A percentile compares a stretch with the other conserved stretches of the same genome.
Evolutionary conservation across 2,888 invertebrate genomes (phyloP).

Genomic region (Patella depressa): DNA sequence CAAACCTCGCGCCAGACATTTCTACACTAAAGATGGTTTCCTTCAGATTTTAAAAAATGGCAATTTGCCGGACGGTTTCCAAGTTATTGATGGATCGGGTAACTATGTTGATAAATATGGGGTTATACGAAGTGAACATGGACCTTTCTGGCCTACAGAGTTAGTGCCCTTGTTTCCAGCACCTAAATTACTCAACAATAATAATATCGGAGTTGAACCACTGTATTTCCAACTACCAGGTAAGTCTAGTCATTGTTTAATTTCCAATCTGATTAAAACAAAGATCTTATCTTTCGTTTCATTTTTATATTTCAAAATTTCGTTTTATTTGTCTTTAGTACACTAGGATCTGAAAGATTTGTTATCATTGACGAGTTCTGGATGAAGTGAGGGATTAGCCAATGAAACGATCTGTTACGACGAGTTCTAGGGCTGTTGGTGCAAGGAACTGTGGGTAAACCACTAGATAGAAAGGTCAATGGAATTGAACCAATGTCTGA

Average conservation of each 20-base stretch:
- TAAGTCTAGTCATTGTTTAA: constrained; percentile 32
- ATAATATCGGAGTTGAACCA: constrained; percentile 43
- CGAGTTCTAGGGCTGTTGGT: too few species aligned
- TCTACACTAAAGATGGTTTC: constrained; percentile 64
- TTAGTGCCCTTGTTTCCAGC: constrained; percentile 65
- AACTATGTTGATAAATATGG: constrained; percentile 65
- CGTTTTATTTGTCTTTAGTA: too few species aligned
- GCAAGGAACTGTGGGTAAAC: too few species aligned
- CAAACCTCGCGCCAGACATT: constrained; percentile 42
- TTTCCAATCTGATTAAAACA: too few species aligned
- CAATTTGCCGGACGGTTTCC: constrained; percentile 58
- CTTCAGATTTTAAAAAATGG: constrained; percentile 58
- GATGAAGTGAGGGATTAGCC: too few species aligned
- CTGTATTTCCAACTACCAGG: constrained; percentile 52
- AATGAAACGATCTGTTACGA: too few species aligned
- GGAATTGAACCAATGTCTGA: too few species aligned
- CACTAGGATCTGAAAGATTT: too few species aligned
- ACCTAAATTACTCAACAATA: constrained; percentile 48
- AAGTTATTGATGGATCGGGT: constrained; percentile 48
- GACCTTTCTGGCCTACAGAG: constrained; percentile 70
- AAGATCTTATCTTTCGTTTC: too few species aligned
- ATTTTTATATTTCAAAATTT: too few species aligned
- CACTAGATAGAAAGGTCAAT: too few species aligned
- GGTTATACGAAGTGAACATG: constrained; percentile 61
- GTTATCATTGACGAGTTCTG: too few species aligned